A percentile compares a stretch with the other conserved stretches of the same genome.
Conservation (phyloP, 1,140 invertebrate species). For the Oryctes rhinoceros region DNA sequence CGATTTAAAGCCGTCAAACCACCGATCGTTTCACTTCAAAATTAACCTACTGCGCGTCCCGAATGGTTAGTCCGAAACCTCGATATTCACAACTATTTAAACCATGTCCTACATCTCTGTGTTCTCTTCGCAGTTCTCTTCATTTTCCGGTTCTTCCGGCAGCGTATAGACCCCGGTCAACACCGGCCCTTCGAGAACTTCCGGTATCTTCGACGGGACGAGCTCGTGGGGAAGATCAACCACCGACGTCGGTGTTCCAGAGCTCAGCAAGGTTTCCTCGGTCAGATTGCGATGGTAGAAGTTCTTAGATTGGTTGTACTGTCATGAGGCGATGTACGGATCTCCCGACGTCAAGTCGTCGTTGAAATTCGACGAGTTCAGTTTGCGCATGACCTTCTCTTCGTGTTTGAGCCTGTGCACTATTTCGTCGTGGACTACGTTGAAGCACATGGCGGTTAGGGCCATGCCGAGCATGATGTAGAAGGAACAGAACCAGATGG, state of each 20-base stretch:
- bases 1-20: no score
- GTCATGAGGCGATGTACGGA: slow-evolving; percentile 72
- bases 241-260: slow-evolving; percentile 69
- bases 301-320: slow-evolving; percentile 66
- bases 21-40: no score
- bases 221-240: slow-evolving; percentile 56
- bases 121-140: slow-evolving; percentile 67
- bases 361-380: slow-evolving; percentile 62
- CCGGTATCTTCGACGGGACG: slow-evolving; percentile 58
- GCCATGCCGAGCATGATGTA: slow-evolving; percentile 97
- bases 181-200: slow-evolving; percentile 59
- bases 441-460: slow-evolving; percentile 97
- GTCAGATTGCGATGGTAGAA: slow-evolving; percentile 71
- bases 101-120: slow-evolving; percentile 64
- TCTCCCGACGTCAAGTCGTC: slow-evolving; percentile 67
- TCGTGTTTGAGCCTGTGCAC: slow-evolving; percentile 76
- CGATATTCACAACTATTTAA: background rate
- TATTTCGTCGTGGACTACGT: slow-evolving; percentile 94
- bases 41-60: no score
- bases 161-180: slow-evolving; percentile 70
- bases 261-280: slow-evolving; percentile 69
- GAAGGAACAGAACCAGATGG: slow-evolving; percentile 90
- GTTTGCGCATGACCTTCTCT: slow-evolving; percentile 57
- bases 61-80: no score
- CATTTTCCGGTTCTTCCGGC: slow-evolving; percentile 70